A percentile compares a stretch with the other conserved stretches of the same genome.
Conservation (phyloP, 2,113 vertebrate species). For the Hemiscyllium ocellatum region DNA sequence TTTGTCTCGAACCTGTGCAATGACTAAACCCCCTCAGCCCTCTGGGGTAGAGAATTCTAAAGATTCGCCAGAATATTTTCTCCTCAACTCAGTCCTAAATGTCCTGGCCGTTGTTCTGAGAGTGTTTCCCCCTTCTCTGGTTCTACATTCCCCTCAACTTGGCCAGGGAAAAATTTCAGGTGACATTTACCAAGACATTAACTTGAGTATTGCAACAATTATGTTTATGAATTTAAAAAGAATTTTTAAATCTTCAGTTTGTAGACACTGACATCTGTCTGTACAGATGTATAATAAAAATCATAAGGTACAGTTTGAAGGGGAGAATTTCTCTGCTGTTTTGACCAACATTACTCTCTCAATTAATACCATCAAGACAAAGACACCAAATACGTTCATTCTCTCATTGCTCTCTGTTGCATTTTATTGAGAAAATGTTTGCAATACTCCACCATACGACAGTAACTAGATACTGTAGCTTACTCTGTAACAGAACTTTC, state of each 20-base stretch:
- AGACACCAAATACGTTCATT: neutral
- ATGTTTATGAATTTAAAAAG: neutral
- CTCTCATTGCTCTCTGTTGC: neutral
- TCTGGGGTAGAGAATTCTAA: too few species aligned
- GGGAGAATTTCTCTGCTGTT: neutral
- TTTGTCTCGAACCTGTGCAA: too few species aligned
- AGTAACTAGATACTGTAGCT: neutral
- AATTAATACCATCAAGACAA: neutral
- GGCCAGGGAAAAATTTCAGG: neutral
- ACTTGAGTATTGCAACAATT: neutral
- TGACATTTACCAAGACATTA: neutral
- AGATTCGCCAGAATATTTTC: too few species aligned
- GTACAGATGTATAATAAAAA: neutral
- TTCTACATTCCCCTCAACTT: too few species aligned
- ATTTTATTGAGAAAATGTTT: neutral
- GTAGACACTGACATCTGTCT: neutral
- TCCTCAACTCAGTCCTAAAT: too few species aligned
- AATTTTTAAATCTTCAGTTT: neutral
- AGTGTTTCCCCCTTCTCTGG: too few species aligned
- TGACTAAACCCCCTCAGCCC: too few species aligned
- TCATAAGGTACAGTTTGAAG: neutral
- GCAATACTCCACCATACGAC: neutral
- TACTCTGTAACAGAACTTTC: neutral
- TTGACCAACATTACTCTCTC: neutral
- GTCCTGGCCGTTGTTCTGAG: too few species aligned